Base-by-base conservation (phyloP, 2,797 vertebrate species). In the Girardinus metallicus region DNA sequence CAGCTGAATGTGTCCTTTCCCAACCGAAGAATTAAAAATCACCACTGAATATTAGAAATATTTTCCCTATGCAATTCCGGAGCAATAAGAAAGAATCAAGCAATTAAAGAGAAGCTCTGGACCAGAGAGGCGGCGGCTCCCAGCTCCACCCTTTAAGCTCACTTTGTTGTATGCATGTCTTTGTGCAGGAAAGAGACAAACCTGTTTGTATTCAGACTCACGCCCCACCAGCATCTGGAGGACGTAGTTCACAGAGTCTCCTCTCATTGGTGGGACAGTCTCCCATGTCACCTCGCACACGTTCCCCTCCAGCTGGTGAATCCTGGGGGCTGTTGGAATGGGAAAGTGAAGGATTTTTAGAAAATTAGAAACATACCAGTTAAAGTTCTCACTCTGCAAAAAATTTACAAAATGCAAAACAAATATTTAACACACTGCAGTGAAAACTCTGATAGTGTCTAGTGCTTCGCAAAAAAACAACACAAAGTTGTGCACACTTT, bases 121-220 rank as follows among this genome's bases (percentile, higher is more conserved):
- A 29, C 68, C 43, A 46, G 43, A 29, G 41, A 72, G 43, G 29
- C 7, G 0, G 1, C 6, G 60, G 49, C 81, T 62, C 49, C 77
- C 1, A 66, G 5, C 18, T 7, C 36, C 34, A 23, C 70, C 73
- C 81, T 86, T 29, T 71, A 41, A 29, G n/a, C 15, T 2, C 16
- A 71, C 68, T 71, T 44, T 44, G 68, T 18, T 64, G 34, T 39
- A 64, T 75, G 36, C 57, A 26, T 7, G 15, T 36, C 43, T 68
- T 68, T 34, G 66, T 62, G 29, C 13, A 44, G 21, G 68, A 71
- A 21, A 0, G 36, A 51, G n/a, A 83, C 86, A 6, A 82, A 96
- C 99, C 98, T 99, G 98, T 95, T 98, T 99, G 92, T 98, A 99
- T 87, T 99, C 98, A 0, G 98, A 97, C 87, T 99, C 99, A 85